Base-by-base conservation (phyloP, 1,140 invertebrate genomes). In the Mya arenaria region DNA sequence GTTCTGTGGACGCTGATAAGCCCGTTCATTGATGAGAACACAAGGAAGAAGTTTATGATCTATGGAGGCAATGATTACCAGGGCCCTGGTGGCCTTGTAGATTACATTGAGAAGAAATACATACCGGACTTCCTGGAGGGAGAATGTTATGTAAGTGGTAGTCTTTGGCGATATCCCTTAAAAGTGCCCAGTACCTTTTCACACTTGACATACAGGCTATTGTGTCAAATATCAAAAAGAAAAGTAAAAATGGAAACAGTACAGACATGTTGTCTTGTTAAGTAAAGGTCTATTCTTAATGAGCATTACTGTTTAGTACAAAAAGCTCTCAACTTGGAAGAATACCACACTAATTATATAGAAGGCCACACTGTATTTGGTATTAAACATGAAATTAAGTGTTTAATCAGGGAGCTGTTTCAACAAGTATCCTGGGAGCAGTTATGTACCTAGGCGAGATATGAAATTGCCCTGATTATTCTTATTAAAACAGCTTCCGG, bases 21-120 rank as follows among this genome's bases (percentile, higher is more conserved):
- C 89, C 97, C 97, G n/a, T 99, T 99, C 92, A 99, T 99, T 88
- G 97, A 99, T 94, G 98, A 99, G 91, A 97, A 97, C 88, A 99
- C 98, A 0, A 95, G 98, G 82, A 96, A 96, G 75, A 99, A 99
- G 92, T 99, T 99, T 91, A 94, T 98, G 91, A 97, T 98, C 90
- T 98, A 97, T 93, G 97, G 96, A 60, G 97, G 96, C 36, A 97
- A 97, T 89, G 96, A 97, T 92, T 97, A 96, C 89, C 94, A 96
- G 87, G 93, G 92, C 23, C 91, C 94, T 41, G 97, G 97, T 28
- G 97, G 97, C 6, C 94, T 99, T 1, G 94, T 94, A 25, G 97
- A 98, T 90, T 98, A 97, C 89, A 97, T 99, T 60, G 95, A 97
- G 55, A 94, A 96, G 86, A 95, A 98, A 87, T 95, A 96, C 86